Evolutionary conservation across 2,888 invertebrate species (phyloP).

Genomic region (Leptopilina syphax): DNA sequence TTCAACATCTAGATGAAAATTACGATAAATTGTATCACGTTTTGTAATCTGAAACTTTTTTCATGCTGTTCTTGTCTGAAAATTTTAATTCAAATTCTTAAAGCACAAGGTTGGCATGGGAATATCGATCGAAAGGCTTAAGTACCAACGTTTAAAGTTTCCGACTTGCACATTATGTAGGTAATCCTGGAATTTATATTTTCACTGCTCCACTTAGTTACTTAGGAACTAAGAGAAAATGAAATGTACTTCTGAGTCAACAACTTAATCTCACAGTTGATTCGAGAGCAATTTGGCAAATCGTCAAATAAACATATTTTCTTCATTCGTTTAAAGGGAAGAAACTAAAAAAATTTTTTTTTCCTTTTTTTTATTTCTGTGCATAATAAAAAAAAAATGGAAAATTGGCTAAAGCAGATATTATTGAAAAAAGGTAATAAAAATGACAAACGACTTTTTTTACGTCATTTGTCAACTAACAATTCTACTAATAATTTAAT

Average conservation of each 20-base stretch:
- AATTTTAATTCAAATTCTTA: neutral
- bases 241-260: slow-evolving; percentile 48
- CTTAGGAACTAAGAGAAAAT: slow-evolving; percentile 49
- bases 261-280: slow-evolving; percentile 51
- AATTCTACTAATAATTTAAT: no score
- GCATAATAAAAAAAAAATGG: no score
- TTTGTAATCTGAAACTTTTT: slow-evolving; percentile 8
- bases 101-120: neutral
- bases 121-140: slow-evolving; percentile 21
- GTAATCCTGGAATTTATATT: slow-evolving; percentile 57
- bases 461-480: no score
- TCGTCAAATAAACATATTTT: neutral
- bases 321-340: neutral
- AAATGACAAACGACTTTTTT: no score
- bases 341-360: neutral
- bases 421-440: no score
- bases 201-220: slow-evolving; percentile 56
- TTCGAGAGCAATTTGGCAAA: slow-evolving; percentile 36
- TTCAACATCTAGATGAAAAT: neutral
- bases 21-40: slow-evolving; percentile 19
- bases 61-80: neutral
- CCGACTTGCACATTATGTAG: slow-evolving; percentile 51
- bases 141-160: slow-evolving; percentile 28
- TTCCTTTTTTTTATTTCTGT: neutral
- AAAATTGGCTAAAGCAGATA: no score